Conservation (phyloP, 1,140 invertebrate genomes). For the Diachasmimorpha longicaudata region DNA sequence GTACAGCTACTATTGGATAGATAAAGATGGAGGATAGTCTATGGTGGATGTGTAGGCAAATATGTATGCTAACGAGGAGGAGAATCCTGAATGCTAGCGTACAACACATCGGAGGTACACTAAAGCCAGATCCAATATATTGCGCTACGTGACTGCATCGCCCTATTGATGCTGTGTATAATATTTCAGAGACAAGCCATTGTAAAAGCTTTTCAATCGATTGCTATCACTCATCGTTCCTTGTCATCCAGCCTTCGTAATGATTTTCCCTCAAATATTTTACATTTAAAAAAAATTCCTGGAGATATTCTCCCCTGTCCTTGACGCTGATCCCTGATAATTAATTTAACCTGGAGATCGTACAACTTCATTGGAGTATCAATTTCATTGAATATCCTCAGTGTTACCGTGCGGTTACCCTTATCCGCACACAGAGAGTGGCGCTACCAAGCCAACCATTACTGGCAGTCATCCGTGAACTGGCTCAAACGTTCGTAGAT, state of each 20-base stretch:
- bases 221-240: background rate
- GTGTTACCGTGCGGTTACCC: background rate
- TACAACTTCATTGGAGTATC: background rate
- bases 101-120: conserved; percentile 6
- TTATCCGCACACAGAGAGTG: background rate
- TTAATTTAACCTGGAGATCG: background rate
- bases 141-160: conserved; percentile 11
- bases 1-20: conserved; percentile 8
- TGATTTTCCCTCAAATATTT: background rate
- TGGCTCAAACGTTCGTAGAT: conserved; percentile 6
- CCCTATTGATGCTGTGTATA: conserved; percentile 11
- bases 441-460: background rate
- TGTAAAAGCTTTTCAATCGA: conserved; percentile 3
- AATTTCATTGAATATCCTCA: background rate
- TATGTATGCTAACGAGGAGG: conserved; percentile 35
- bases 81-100: conserved; percentile 20
- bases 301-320: background rate
- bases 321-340: background rate
- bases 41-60: conserved; percentile 29
- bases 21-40: background rate
- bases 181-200: conserved; percentile 6
- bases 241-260: too few species aligned
- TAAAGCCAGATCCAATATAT: conserved; percentile 30
- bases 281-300: too few species aligned
- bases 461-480: background rate